Conservation (phyloP, 2,797 vertebrate genomes). For the Orientallactaga sibirica region DNA sequence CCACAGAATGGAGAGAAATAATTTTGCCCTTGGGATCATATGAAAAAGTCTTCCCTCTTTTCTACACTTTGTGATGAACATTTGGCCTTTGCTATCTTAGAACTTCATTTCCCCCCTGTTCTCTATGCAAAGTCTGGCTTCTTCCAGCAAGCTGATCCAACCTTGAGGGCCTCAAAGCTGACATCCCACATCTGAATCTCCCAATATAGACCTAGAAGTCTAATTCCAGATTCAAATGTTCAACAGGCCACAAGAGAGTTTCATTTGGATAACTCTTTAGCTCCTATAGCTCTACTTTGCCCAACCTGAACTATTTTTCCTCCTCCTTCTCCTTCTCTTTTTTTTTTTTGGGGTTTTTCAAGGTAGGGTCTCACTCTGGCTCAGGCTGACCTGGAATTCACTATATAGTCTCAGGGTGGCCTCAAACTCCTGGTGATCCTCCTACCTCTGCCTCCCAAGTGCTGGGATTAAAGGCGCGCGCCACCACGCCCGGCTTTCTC, state of each 20-base stretch:
- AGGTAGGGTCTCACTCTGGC: no score
- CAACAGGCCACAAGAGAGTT: background rate
- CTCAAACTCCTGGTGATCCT: no score
- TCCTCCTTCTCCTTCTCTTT: background rate
- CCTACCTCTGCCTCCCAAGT: no score
- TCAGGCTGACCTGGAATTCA: no score
- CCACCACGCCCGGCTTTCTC: background rate
- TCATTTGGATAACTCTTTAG: background rate
- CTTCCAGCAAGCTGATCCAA: background rate
- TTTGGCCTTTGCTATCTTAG: constrained; percentile 26
- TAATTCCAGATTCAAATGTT: background rate
- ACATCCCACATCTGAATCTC: background rate
- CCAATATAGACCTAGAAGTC: background rate
- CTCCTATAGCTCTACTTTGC: background rate
- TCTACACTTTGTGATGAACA: background rate
- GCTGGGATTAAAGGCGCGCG: no score
- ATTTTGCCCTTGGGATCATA: background rate
- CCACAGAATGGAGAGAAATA: background rate
- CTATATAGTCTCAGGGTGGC: no score
- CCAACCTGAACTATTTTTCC: background rate
- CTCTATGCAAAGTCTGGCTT: background rate
- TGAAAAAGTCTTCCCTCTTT: background rate
- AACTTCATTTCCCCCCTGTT: background rate
- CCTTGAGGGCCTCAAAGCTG: background rate
- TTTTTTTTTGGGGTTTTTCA: no score